Base-by-base conservation (phyloP, 1,140 invertebrate genomes). In the Stratiolaelaps scimitus region DNA sequence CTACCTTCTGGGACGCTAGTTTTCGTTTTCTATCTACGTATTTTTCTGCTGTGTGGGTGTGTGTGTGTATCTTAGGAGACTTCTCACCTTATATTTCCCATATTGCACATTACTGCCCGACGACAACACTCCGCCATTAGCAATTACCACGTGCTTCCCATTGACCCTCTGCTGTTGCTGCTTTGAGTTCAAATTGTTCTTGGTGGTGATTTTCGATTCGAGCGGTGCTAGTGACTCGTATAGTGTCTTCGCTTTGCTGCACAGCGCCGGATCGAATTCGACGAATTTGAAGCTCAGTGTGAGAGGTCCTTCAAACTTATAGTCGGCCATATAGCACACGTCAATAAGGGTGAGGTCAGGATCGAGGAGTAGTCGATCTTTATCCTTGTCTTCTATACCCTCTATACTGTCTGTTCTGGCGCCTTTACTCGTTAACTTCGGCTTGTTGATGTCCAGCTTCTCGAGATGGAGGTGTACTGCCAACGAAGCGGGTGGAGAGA, bases 241-340 rank as follows among this genome's bases (percentile, higher is more conserved):
- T n/a, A 60, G 53, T 60, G 26, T 26, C 23, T 26, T 60, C 2
- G 26, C 53, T 10, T 60, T 60, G 26, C 26, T 29, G 23, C 53
- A 4, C 34, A 40, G 34, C 4, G 34, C 15, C 26, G 53, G 53
- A 34, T 60, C 53, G 23, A 60, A 60, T 60, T 60, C 26, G 26
- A 60, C 53, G 23, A 60, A 60, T 29, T 15, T 60, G 10, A 60
- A 60, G 4, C 26, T 20, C 23, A 60, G 34, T 23, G n/a, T 60
- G 15, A 60, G 20, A 17, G 53, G 53, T 60, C 53, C 53, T 34
- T 60, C 26, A 60, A 60, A 34, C 17, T 60, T 60, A 23, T 60
- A 60, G 26, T 60, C 34, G 26, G 53, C 53, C 26, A 60, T 60
- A 23, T 60, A 60, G 53, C 53, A 60, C 15, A 60, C 53, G 53